Evolutionary conservation across 53 echinoderm and acorn worm species (phyloP).

Genomic region (Echinometra lucunter): DNA sequence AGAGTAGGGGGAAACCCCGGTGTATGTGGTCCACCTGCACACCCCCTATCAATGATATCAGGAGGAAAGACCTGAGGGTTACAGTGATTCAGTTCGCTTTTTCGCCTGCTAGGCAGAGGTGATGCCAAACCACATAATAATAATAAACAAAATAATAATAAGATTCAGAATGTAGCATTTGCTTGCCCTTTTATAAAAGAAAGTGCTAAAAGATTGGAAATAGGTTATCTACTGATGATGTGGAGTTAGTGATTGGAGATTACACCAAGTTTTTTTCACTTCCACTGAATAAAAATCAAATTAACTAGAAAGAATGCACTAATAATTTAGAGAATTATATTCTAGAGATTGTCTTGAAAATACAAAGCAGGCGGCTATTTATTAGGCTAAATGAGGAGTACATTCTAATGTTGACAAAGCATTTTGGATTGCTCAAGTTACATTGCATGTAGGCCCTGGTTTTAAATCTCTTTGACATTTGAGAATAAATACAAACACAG

Average conservation of each 20-base stretch:
- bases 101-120: too few species aligned
- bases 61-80: too few species aligned
- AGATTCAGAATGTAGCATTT: too few species aligned
- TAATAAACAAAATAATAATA: too few species aligned
- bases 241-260: neutral
- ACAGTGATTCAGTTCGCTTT: too few species aligned
- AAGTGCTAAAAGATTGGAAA: neutral
- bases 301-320: neutral
- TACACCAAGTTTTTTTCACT: neutral
- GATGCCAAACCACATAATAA: too few species aligned
- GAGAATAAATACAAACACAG: neutral
- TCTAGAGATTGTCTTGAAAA: neutral
- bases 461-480: neutral
- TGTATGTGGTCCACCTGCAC: too few species aligned
- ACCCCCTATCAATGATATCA: too few species aligned
- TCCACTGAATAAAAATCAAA: too few species aligned
- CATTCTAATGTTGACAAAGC: neutral
- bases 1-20: too few species aligned
- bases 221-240: conserved; percentile 53
- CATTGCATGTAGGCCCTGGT: neutral
- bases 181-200: neutral
- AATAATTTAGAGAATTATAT: neutral
- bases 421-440: neutral
- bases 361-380: neutral
- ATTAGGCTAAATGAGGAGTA: neutral